Percentiles rank a stretch among this genome's conserved stretches.
These are phyloP conservation scores for Hydrozoanthus gracilis DNA, from an alignment of 92 coral and sea anemone genomes.

Conservation along the genomic window DNA sequence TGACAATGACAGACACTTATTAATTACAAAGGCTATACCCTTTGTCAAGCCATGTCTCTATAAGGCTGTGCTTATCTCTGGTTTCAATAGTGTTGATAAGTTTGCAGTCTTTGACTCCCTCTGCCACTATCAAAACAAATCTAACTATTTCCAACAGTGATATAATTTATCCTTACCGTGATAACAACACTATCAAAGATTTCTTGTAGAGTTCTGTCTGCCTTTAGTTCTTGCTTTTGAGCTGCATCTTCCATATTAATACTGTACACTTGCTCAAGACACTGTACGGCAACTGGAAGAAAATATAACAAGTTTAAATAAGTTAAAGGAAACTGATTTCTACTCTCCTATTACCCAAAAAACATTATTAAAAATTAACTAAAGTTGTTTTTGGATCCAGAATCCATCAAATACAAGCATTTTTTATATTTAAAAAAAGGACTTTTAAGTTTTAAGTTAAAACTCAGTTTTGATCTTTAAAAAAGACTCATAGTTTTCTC, in stretches of 20 bases:
- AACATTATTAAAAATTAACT: too few species aligned
- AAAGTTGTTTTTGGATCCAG: too few species aligned
- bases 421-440: too few species aligned
- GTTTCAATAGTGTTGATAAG: too few species aligned
- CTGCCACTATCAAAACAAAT: background rate
- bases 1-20: background rate
- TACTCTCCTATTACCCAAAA: too few species aligned
- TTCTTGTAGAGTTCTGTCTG: constrained; percentile 81
- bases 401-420: too few species aligned
- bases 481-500: too few species aligned
- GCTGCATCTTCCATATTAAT: constrained; percentile 69
- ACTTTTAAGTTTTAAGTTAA: too few species aligned
- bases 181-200: constrained; percentile 79
- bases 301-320: background rate
- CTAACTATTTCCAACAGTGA: background rate
- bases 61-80: background rate
- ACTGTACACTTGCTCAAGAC: constrained; percentile 88
- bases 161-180: constrained; percentile 39
- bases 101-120: too few species aligned
- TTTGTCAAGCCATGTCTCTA: background rate
- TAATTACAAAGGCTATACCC: background rate
- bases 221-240: constrained; percentile 65
- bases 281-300: constrained; percentile 88
- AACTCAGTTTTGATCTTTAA: too few species aligned
- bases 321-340: too few species aligned